Conservation (phyloP, 2,797 vertebrate genomes). For the Pangasius macronema region DNA sequence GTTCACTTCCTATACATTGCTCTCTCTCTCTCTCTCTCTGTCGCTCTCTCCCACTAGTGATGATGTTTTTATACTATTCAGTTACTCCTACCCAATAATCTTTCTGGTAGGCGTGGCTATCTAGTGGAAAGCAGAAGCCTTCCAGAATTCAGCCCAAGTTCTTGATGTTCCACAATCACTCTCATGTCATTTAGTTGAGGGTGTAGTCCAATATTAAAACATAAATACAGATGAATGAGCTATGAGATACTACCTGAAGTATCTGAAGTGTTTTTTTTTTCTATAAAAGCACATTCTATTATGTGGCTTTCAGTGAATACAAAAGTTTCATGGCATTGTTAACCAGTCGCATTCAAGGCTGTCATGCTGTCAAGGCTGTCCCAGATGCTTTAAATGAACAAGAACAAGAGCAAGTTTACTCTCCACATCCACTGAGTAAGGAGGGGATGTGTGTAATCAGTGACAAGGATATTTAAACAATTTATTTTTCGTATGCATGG, state of each 20-base stretch:
- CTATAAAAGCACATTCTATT: neutral
- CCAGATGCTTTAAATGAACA: constrained; percentile 66
- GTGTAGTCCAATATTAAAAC: neutral
- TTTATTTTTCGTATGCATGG: constrained; percentile 72
- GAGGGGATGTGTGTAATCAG: constrained; percentile 64
- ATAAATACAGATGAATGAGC: neutral
- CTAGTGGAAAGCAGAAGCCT: neutral
- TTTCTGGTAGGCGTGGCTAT: neutral
- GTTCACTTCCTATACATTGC: neutral
- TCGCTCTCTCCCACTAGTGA: neutral
- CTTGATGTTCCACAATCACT: neutral
- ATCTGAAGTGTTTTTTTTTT: neutral
- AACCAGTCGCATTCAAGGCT: neutral
- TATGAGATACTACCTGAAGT: neutral
- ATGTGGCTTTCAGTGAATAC: neutral
- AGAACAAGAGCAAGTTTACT: constrained; percentile 56
- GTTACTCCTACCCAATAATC: neutral
- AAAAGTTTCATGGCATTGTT: constrained; percentile 1
- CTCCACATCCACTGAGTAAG: constrained; percentile 53
- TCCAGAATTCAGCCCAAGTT: neutral
- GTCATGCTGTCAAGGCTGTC: neutral
- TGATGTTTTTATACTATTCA: neutral
- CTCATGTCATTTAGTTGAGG: neutral
- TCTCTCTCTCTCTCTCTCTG: neutral
- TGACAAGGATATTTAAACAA: constrained; percentile 70